Evolutionary conservation across 2,113 vertebrate species (phyloP), one percentile per base, ranked within the genome.

Genomic region (Numida meleagris): DNA sequence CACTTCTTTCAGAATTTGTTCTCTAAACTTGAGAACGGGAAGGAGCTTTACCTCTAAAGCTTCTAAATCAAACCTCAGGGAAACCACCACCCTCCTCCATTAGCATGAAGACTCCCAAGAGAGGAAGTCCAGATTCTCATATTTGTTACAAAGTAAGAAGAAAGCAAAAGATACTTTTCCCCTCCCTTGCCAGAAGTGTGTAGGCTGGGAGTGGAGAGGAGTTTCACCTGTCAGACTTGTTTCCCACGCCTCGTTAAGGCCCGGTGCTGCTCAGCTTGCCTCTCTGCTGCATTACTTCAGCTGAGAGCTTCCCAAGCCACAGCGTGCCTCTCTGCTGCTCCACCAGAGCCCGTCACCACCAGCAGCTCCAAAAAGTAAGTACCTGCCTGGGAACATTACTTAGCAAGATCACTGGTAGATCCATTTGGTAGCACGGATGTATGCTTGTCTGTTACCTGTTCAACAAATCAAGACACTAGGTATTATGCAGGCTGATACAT

Each of bases 121-220:
- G 21, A 62, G 34, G 65, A 67, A 78, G 36, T 29, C 16, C 45
- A 31, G 12, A 65, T 36, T 31, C 45, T 82, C 36, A 8, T 31
- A 3, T 11, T 42, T 90, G 21, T 72, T 40, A 58, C 1, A 3
- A 53, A 79, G 15, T 40, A 42, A 57, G 51, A 95, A 57, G 33
- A 67, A 82, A n/a, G 15, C 46, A 81, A 74, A 67, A 38, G 31
- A 2, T 72, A 5, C 76, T 85, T 45, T 48, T 34, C 66, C 82
- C 53, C 51, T 33, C 58, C 86, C 84, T 91, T 89, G 83, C 45
- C 84, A 78, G 85, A 85, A 95, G 68, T 20, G 73, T 8, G 15
- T 33, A 75, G 34, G 23, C 43, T 83, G 83, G 86, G 88, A 87
- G 88, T 33, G 46, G 71, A 90, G 79, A 94, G 91, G 79, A 79